phyloP scores from a whole-genome alignment of 1,140 invertebrate genomes.

The Camponotus vicinus region DNA sequence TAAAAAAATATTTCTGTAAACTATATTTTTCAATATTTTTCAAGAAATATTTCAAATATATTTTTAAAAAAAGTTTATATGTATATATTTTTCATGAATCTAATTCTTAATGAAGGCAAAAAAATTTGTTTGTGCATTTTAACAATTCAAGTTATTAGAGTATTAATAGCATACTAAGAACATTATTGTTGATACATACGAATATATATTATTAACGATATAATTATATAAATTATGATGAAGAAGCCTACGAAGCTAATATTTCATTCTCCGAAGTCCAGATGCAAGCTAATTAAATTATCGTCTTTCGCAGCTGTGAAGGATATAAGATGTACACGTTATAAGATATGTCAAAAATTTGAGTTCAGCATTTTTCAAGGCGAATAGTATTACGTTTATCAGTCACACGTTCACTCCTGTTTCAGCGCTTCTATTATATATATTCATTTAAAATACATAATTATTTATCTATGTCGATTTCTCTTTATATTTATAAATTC shows the following conservation, averaged over 20 bases:
- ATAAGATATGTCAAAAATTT: slow-evolving; percentile 31
- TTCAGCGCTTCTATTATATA: background rate
- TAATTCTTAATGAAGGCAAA: background rate
- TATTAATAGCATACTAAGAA: background rate
- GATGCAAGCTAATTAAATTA: slow-evolving; percentile 32
- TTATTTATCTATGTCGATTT: background rate
- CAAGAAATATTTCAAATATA: background rate
- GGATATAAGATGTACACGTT: slow-evolving; percentile 10
- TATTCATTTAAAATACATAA: background rate
- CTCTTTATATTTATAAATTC: background rate
- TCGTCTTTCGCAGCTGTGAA: background rate
- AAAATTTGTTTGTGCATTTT: background rate
- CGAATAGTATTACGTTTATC: background rate
- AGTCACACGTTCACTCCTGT: background rate
- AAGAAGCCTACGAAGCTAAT: background rate
- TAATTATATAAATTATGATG: slow-evolving; percentile 10
- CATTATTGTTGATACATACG: background rate
- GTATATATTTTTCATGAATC: background rate
- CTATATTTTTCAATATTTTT: background rate
- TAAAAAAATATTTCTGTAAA: background rate
- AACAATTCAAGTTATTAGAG: background rate
- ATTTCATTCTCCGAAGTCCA: slow-evolving; percentile 45
- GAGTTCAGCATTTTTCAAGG: slow-evolving; percentile 32
- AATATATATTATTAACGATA: background rate
- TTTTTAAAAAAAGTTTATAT: background rate